Evolutionary conservation across 1,140 invertebrate species (phyloP), one percentile per base, ranked within the genome.

Genomic region (Nymphalis io): DNA sequence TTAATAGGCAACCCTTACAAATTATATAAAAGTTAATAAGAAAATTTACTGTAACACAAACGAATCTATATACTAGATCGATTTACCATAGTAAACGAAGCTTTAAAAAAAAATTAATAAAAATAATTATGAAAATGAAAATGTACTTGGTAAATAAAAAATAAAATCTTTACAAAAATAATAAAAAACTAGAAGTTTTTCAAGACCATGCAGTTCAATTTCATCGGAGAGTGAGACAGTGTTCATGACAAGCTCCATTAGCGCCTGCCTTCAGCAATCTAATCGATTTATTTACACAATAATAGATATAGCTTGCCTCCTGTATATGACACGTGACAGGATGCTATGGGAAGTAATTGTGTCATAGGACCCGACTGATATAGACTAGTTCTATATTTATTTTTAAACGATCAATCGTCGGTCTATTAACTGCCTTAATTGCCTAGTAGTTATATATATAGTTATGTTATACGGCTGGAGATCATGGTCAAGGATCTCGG

Each of bases 231-330:
- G 46, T 60, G 59, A 51, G 66, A 61, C 44, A 48, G 27, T 68
- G 66, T 61, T 61, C 48, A n/a, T 68, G 66, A 68, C 66, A 68
- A 68, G 66, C 33, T 61, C 66, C 60, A 68, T 68, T 68, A 68
- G 38, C 59, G 59, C 38, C 46, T 61, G 66, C 51, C 23, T 55
- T 55, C 51, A 55, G 21, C 20, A 55, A 53, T 55, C 13, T 55
- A 55, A 55, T 55, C 20, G 51, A 55, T 55, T 55, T 55, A 27
- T 55, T 55, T 55, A 55, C 51, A 55, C 23, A 55, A 55, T 55
- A 55, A 55, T 55, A 55, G 23, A 55, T 27, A 55, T 55, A 55
- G 46, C 46, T 20, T 12, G 18, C 46, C 40, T 15, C 6, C 51
- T 51, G 48, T 51, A 21, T 51, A 21, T 20, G 48, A 55, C 20